Base-by-base conservation (phyloP, 1,140 invertebrate genomes). In the Eumaeus atala region DNA sequence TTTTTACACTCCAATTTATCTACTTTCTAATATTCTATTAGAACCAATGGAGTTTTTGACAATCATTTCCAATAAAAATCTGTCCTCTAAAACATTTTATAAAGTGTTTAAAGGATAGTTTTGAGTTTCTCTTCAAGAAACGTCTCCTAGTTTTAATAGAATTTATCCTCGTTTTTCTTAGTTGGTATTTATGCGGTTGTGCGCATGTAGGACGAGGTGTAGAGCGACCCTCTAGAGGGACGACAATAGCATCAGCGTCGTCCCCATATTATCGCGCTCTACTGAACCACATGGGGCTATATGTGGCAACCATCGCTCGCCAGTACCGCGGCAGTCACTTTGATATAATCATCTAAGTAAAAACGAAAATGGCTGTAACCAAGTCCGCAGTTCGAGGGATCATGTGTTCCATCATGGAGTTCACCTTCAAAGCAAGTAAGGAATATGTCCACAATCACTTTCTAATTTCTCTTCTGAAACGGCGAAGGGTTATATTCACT, bases 371-470 rank as follows among this genome's bases (percentile, higher is more conserved):
- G 80, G 83, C 80, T 17, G 67, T 84, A 34, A 86, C 83, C 6
- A 86, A 84, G 61, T 78, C 81, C 21, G 79, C 72, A 10, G 78
- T 86, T 28, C 76, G 81, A 55, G 81, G 83, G 51, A 75, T 84
- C 56, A 86, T 86, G 83, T 86, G 80, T 56, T 78, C 79, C 21
- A 77, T 86, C 55, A 84, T 86, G 83, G 83, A 86, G 65, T 80
- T 86, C 66, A 86, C 83, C 54, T 86, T 86, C 66, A 86, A 78
- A 86, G 83, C 83, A 82, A 86, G 83, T 86, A 83, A 86, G 79
- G 56, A 48, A 52, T 60, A 48, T 62, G 59, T 59, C n/a, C n/a
- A n/a, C n/a, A 58, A 56, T 57, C 58, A 58, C 58, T 61, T 48
- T 53, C 56, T 52, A 36, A 61, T 52, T 56, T 49, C 58, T 28